A percentile compares a stretch with the other conserved stretches of the same genome.
phyloP scores from a whole-genome alignment of 1,140 invertebrate species.

The Eurosta solidaginis region DNA sequence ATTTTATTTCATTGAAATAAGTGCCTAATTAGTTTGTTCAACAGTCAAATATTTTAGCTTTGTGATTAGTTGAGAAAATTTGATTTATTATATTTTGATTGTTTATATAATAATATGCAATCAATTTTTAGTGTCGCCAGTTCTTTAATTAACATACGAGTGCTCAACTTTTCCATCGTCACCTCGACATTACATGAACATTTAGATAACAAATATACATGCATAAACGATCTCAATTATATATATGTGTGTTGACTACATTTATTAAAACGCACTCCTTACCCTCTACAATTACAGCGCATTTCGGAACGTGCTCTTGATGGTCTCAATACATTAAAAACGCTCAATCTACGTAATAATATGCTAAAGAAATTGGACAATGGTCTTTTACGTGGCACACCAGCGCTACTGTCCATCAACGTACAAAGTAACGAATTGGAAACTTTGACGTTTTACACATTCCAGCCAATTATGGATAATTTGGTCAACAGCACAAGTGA shows the following conservation, averaged over 20 bases:
- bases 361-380: constrained; percentile 68
- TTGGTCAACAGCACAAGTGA: constrained; percentile 72
- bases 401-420: constrained; percentile 71
- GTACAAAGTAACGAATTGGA: constrained; percentile 73
- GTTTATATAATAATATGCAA: no score
- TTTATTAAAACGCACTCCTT: background rate
- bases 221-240: no score
- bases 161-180: no score
- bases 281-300: constrained; percentile 54
- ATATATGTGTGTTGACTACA: background rate
- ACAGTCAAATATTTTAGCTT: no score
- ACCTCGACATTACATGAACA: no score
- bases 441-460: constrained; percentile 73
- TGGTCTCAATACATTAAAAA: constrained; percentile 69
- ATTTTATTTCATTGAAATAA: no score
- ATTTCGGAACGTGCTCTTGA: constrained; percentile 74
- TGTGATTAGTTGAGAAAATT: no score
- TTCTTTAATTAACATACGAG: no score
- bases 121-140: no score
- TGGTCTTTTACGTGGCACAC: constrained; percentile 69
- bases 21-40: no score
- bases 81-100: no score
- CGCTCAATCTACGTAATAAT: constrained; percentile 74
- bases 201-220: no score
- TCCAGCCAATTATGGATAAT: constrained; percentile 75